Evolutionary conservation across 2,888 invertebrate species (phyloP), one percentile per base, ranked within the genome.

Genomic region (Masnerella sp.): DNA sequence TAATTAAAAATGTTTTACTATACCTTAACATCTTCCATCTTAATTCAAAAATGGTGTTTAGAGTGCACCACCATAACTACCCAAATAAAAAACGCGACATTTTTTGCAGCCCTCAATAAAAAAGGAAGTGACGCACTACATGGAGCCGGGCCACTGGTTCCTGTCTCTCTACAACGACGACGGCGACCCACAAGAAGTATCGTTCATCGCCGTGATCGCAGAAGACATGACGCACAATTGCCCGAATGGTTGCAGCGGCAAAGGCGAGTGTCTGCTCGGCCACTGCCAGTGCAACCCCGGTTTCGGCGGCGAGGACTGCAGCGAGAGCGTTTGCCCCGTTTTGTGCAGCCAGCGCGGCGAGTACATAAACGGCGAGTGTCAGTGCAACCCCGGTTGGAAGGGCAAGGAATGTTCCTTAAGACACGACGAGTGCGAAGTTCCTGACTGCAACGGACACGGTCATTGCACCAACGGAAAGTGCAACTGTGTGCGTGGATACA

Each of bases 311-410:
- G 95, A 96, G 78, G 97, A 97, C 87, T 99, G 99, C 88, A 96
- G 96, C 86, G 96, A 97, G 88, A 97, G 98, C 88, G 95, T 97
- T 32, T 99, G 99, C 84, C 99, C 99, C 49, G 96, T 98, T 2
- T 89, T 99, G 54, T 99, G 99, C 89, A 96, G 95, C 84, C 98
- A 98, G 85, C 94, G 97, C 77, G 99, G 99, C 28, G 96, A 97
- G 86, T 99, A 98, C 88, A 95, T 96, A 80, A 96, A 96, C 83
- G 98, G 99, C 34, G 95, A 96, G 88, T 99, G 99, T 86, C 95
- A 96, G 83, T 99, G 99, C 88, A 97, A 98, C 88, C 95, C 96
- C 2, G 98, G 98, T 43, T 99, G 98, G 98, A 99, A 98, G 88
- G 99, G 99, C 79, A 95, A 95, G 83, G 99, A 99, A 88, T 99